These are phyloP conservation scores for Tiphia femorata DNA, from an alignment of 2,888 invertebrate genomes.

Conservation along the genomic window DNA sequence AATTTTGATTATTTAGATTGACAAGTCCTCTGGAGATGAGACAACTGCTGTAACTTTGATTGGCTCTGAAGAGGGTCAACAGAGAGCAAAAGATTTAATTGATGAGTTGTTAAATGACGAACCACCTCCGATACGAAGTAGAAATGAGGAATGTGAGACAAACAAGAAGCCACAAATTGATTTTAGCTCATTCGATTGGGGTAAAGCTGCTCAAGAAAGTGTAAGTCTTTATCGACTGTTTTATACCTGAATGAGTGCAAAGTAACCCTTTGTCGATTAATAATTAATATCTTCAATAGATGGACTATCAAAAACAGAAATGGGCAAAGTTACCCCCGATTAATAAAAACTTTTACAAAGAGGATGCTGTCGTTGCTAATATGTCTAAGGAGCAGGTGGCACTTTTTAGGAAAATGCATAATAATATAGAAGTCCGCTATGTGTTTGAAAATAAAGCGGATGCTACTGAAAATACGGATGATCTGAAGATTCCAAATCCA, in stretches of 20 bases:
- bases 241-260: neutral
- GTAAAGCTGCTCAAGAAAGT: conserved; percentile 70
- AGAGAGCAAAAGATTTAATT: conserved; percentile 69
- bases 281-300: conserved; percentile 31
- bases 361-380: conserved; percentile 78
- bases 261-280: too few species aligned
- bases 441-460: conserved; percentile 73
- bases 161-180: conserved; percentile 14
- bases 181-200: conserved; percentile 72
- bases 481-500: conserved; percentile 79
- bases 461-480: conserved; percentile 54
- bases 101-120: conserved; percentile 56
- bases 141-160: neutral
- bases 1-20: conserved; percentile 44
- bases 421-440: conserved; percentile 81
- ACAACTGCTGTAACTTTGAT: conserved; percentile 69
- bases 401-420: conserved; percentile 76
- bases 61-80: conserved; percentile 71
- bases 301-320: conserved; percentile 71
- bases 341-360: conserved; percentile 86
- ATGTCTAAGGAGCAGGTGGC: conserved; percentile 77
- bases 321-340: conserved; percentile 79
- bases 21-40: conserved; percentile 61
- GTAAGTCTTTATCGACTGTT: conserved; percentile 62
- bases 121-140: neutral